phyloP scores from a whole-genome alignment of 2,888 invertebrate genomes.

The Amphipoea oculea region DNA sequence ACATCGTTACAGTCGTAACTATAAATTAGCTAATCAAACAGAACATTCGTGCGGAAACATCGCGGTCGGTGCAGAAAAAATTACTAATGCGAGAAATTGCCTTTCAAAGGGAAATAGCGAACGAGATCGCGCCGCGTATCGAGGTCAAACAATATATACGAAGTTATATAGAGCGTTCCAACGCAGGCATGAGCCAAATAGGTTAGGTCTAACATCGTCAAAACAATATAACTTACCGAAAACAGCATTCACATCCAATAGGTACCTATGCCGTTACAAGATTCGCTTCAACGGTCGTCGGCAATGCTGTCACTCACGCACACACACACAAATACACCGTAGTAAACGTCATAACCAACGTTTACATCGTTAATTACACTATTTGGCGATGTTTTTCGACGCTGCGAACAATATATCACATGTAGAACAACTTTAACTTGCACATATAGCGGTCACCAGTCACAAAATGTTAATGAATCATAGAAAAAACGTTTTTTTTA shows the following conservation, averaged over 20 bases:
- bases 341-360: constrained; percentile 89
- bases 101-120: constrained; percentile 79
- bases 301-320: constrained; percentile 87
- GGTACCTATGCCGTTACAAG: constrained; percentile 86
- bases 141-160: constrained; percentile 81
- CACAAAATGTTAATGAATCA: constrained; percentile 80
- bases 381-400: constrained; percentile 80
- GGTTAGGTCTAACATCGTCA: constrained; percentile 78
- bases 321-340: constrained; percentile 85
- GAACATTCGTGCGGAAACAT: constrained; percentile 74
- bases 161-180: constrained; percentile 66
- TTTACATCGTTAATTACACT: constrained; percentile 87
- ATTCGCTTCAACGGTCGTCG: constrained; percentile 88
- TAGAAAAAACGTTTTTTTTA: constrained; percentile 87
- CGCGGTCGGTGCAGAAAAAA: constrained; percentile 74
- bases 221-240: constrained; percentile 85
- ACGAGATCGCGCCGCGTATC: constrained; percentile 75
- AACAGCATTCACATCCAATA: constrained; percentile 81
- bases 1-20: constrained; percentile 62
- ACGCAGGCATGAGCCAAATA: constrained; percentile 78
- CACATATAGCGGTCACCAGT: constrained; percentile 79
- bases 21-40: constrained; percentile 75
- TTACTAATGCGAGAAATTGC: constrained; percentile 77
- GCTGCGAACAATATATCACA: constrained; percentile 83
- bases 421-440: constrained; percentile 77